Evolutionary conservation across 35 echinoderm and acorn worm genomes (phyloP).

Genomic region (Ophioderma brevispina): DNA sequence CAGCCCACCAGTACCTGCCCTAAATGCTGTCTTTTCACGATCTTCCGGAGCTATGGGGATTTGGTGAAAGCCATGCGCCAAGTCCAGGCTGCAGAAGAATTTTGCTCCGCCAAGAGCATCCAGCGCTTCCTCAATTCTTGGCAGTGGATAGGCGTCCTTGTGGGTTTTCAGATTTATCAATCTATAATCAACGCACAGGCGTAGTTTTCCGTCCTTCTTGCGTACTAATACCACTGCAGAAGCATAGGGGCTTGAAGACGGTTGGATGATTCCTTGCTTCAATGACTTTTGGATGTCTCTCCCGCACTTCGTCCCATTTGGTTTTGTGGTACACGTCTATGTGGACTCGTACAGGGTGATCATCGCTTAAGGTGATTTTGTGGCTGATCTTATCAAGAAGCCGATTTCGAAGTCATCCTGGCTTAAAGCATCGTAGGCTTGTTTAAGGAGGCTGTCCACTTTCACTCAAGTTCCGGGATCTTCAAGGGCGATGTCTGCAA

Average conservation of each 20-base stretch:
- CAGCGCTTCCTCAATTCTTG: too few relatives aligned
- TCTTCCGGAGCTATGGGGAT: constrained; percentile 40
- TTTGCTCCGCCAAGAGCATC: constrained; percentile 53
- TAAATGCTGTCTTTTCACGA: constrained; percentile 62
- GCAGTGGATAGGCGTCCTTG: constrained; percentile 64
- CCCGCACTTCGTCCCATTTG: constrained; percentile 4
- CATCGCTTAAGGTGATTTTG: constrained; percentile 9
- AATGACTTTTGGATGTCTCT: not conserved
- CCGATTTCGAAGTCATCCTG: constrained; percentile 16
- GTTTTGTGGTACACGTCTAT: constrained; percentile 1
- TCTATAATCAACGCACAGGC: constrained; percentile 37
- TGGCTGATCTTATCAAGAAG: not conserved
- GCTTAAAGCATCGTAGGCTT: not conserved
- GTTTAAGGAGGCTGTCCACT: not conserved
- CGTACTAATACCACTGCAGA: constrained; percentile 31
- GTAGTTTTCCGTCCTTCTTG: constrained; percentile 26
- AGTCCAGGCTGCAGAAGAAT: constrained; percentile 66
- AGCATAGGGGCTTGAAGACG: constrained; percentile 33
- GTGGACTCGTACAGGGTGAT: constrained; percentile 19
- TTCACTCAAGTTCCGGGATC: not conserved
- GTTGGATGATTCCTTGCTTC: constrained; percentile 13
- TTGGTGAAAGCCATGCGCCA: constrained; percentile 57
- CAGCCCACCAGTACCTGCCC: constrained; percentile 42
- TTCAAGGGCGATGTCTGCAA: not conserved
- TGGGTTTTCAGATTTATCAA: constrained; percentile 59